phyloP scores from a whole-genome alignment of 2,113 vertebrate species.

The Hippocampus abdominalis region DNA sequence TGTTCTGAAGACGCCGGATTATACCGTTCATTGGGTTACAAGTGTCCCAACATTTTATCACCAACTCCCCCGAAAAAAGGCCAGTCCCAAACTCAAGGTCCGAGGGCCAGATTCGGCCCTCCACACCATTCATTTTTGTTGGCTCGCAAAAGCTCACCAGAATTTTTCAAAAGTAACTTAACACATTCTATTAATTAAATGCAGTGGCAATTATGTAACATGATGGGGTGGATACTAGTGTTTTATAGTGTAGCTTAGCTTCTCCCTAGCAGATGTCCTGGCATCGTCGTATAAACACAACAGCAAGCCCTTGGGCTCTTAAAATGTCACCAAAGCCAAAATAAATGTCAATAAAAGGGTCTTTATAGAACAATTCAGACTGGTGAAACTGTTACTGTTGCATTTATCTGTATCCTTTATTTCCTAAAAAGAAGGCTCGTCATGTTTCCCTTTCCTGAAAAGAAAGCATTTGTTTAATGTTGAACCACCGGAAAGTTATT shows the following conservation, averaged over 20 bases:
- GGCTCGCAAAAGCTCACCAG: not conserved
- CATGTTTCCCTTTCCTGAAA: no score
- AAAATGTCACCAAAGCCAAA: not conserved
- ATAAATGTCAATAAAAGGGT: no score
- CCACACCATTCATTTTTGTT: not conserved
- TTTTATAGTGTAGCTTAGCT: no score
- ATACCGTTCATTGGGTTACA: constrained; percentile 23
- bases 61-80: not conserved
- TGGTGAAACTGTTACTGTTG: not conserved
- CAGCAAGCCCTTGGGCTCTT: no score
- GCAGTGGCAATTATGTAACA: not conserved
- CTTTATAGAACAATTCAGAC: no score
- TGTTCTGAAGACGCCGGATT: constrained; percentile 45
- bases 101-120: not conserved
- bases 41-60: constrained; percentile 20
- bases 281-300: no score
- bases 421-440: no score
- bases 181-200: not conserved
- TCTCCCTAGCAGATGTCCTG: no score
- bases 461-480: no score
- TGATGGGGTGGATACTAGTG: not conserved
- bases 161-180: not conserved
- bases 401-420: not conserved
- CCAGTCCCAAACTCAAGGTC: not conserved
- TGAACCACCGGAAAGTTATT: no score